Evolutionary conservation across 35 echinoderm and acorn worm species (phyloP).

Genomic region (Anneissia japonica): DNA sequence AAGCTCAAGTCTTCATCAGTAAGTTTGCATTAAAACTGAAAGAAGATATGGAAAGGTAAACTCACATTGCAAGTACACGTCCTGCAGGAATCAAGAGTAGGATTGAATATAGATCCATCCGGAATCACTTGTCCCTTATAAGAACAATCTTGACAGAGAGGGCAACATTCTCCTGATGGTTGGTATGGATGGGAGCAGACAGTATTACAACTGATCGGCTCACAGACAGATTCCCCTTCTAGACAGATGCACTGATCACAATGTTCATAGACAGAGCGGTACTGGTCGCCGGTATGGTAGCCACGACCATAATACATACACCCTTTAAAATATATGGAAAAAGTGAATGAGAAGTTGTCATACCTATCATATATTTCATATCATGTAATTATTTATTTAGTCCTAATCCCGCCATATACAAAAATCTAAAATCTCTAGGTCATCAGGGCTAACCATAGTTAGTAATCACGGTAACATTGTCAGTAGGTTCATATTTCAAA

Average conservation of each 20-base stretch:
- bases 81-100: slow-evolving; percentile 62
- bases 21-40: neutral
- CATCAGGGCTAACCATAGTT: too few species aligned
- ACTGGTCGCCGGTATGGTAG: slow-evolving; percentile 36
- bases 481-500: too few species aligned
- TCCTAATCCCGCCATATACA: too few species aligned
- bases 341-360: neutral
- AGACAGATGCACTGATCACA: slow-evolving; percentile 73
- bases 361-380: neutral
- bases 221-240: slow-evolving; percentile 41
- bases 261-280: slow-evolving; percentile 28
- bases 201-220: slow-evolving; percentile 69
- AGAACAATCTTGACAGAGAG: slow-evolving; percentile 84
- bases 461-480: too few species aligned
- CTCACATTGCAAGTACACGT: slow-evolving; percentile 83
- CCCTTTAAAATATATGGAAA: slow-evolving; percentile 59
- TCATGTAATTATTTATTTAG: too few species aligned
- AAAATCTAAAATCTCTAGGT: too few species aligned
- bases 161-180: slow-evolving; percentile 69
- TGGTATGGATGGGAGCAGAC: slow-evolving; percentile 68
- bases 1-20: too few species aligned
- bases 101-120: slow-evolving; percentile 57
- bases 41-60: neutral
- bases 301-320: slow-evolving; percentile 71
- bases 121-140: slow-evolving; percentile 65